These are phyloP conservation scores for Megamerina dolium DNA, from an alignment of 2,888 invertebrate species.

Conservation along the genomic window DNA sequence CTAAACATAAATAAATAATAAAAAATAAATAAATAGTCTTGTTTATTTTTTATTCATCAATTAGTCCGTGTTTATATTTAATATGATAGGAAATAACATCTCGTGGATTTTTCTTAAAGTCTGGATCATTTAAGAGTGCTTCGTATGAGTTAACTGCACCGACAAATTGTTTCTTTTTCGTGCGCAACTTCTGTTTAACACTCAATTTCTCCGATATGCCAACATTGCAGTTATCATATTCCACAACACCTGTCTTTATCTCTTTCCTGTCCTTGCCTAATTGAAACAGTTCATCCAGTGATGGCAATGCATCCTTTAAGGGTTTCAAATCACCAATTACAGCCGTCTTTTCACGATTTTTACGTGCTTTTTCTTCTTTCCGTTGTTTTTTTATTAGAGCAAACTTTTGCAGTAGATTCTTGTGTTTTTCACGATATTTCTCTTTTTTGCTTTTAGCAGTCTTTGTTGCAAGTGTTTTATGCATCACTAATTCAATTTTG, in stretches of 20 bases:
- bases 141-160: conserved; percentile 34
- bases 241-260: conserved; percentile 25
- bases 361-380: conserved; percentile 35
- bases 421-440: conserved; percentile 37
- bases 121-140: conserved; percentile 37
- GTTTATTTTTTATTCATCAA: conserved; percentile 13
- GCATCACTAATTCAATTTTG: conserved; percentile 22
- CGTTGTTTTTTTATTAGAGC: conserved; percentile 30
- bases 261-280: conserved; percentile 28
- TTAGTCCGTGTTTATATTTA: conserved; percentile 36
- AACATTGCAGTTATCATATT: too few species aligned
- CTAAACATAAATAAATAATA: too few species aligned
- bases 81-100: conserved; percentile 39
- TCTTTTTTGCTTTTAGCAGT: conserved; percentile 39
- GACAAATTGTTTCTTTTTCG: conserved; percentile 33
- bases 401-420: conserved; percentile 38
- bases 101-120: conserved; percentile 42
- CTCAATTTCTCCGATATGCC: conserved; percentile 24
- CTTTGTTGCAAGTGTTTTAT: conserved; percentile 32
- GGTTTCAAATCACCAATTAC: conserved; percentile 40
- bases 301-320: conserved; percentile 44
- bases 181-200: conserved; percentile 34
- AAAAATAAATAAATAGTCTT: too few species aligned
- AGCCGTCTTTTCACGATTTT: conserved; percentile 36
- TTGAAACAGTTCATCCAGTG: conserved; percentile 37